A percentile compares a stretch with the other conserved stretches of the same genome.
phyloP scores from a whole-genome alignment of 2,797 vertebrate species.

The Parauchenoglanis punctatus region DNA sequence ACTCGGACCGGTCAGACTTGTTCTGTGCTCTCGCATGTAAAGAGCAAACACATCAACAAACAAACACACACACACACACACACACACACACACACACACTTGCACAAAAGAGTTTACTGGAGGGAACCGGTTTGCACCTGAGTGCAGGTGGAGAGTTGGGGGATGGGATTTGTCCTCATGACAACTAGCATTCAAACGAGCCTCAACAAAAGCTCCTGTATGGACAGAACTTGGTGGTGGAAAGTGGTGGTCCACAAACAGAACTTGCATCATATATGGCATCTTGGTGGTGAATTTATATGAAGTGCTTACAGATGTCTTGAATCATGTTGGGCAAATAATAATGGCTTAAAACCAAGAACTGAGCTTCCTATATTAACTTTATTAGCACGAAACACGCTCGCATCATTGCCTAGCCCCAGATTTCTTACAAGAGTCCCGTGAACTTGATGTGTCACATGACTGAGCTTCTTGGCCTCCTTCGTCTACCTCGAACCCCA shows the following conservation, averaged over 20 bases:
- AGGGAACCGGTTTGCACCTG: constrained; percentile 69
- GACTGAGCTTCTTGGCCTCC: neutral
- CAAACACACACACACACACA: constrained; percentile 40
- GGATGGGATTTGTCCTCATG: constrained; percentile 47
- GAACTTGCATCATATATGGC: neutral
- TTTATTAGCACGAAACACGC: neutral
- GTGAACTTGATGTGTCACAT: neutral
- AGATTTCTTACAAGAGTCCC: neutral
- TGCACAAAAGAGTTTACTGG: constrained; percentile 56
- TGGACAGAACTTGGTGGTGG: neutral
- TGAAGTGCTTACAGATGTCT: neutral
- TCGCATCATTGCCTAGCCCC: neutral
- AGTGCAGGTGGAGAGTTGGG: constrained; percentile 60
- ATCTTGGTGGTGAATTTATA: neutral
- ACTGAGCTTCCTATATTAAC: neutral
- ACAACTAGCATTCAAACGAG: neutral
- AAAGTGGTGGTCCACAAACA: neutral
- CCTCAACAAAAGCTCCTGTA: neutral
- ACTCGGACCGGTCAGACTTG: constrained; percentile 71
- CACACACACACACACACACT: constrained; percentile 35
- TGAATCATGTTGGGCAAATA: neutral
- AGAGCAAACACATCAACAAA: constrained; percentile 44
- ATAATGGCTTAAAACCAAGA: neutral
- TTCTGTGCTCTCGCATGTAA: constrained; percentile 56
- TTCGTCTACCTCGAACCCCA: neutral